Base-by-base conservation (phyloP, 2,113 vertebrate species). In the Chaenocephalus aceratus region DNA sequence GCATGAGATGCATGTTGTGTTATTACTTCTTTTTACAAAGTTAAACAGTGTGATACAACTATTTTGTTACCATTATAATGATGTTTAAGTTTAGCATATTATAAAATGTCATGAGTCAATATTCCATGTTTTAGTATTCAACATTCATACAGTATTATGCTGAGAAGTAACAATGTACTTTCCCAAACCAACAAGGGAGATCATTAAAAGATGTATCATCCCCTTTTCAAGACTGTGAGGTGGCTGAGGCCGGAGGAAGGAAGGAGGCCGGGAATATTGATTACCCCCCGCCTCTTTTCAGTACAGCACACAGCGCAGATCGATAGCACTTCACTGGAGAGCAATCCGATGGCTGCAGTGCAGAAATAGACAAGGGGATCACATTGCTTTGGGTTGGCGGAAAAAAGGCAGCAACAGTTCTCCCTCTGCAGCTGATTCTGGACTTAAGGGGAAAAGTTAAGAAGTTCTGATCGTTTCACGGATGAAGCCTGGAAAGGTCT, bases 301-400 rank as follows among this genome's bases (percentile, higher is more conserved):
- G 66, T 57, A 58, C 45, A 75, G 54, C 61, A 60, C 76, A 80
- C 66, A 59, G 23, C 10, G 54, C 61, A 54, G 74, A 90, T 93
- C 90, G 64, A 91, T 92, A 81, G 36, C 54, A 67, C 84, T 87
- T 85, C 72, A 86, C 75, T 79, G 63, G 79, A 79, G 79, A 78
- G 74, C 41, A 65, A 79, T 84, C 65, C 67, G 15, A 66, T 83
- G 80, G 61, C 82, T 65, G 76, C 68, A 12, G 67, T 72, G 77
- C 87, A 88, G 73, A 74, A 91, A 91, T 86, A 90, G 85, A 89
- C 48, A 36, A 77, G 65, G 59, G 67, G 81, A 86, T 92, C 86
- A 63, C 75, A 61, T 91, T 87, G 74, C 83, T 60, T 76, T 61
- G 34, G 54, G 62, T 71, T 54, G 51, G 61, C 61, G 49, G 75